phyloP scores from a whole-genome alignment of 2,888 invertebrate genomes.

The Spicauda simplicius region DNA sequence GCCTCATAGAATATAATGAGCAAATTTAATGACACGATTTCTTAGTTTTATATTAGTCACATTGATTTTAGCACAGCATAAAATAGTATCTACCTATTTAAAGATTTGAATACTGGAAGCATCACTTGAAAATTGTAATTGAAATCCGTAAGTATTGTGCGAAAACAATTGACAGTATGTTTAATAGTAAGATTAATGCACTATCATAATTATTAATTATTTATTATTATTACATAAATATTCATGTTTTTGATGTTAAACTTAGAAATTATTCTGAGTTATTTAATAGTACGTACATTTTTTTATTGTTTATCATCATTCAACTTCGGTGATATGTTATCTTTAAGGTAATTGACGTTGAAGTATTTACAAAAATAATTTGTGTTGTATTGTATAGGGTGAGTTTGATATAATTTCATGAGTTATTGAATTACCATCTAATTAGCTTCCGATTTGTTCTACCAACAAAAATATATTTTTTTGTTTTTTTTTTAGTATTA shows the following conservation, averaged over 20 bases:
- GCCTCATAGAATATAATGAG: no score
- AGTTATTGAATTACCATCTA: not conserved
- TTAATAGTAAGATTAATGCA: no score
- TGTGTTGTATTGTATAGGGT: not conserved
- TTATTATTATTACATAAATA: no score
- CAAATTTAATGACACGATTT: no score
- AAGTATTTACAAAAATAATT: slow-evolving; percentile 11
- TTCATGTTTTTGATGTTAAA: not conserved
- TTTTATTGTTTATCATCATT: not conserved
- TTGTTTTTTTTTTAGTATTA: not conserved
- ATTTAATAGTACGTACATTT: not conserved
- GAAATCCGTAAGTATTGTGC: no score
- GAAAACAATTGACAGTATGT: no score
- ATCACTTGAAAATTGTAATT: no score
- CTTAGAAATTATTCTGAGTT: not conserved
- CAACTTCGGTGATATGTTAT: not conserved
- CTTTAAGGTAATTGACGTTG: slow-evolving; percentile 18
- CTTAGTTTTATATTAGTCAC: no score
- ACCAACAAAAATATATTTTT: slow-evolving; percentile 1
- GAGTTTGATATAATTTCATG: not conserved
- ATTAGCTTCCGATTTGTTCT: not conserved
- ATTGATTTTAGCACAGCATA: no score
- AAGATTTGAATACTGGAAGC: no score
- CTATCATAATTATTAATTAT: not conserved
- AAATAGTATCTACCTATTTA: no score